Evolutionary conservation across 2,888 invertebrate species (phyloP), one percentile per base, ranked within the genome.

Genomic region (Drosophila neotestacea): DNA sequence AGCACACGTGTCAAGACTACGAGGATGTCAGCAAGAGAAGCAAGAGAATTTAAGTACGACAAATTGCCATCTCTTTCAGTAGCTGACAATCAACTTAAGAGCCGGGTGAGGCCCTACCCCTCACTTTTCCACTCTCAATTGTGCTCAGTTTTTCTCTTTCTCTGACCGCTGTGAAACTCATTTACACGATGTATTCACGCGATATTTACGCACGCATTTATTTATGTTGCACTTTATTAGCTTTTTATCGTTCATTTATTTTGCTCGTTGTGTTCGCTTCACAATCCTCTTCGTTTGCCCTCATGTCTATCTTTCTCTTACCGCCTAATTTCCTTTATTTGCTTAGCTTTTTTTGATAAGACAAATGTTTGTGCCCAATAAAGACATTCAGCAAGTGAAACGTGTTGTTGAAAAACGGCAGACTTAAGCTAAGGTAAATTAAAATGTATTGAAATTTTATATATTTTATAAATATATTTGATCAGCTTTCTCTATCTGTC

Each of bases 181-280:
- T 69, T 66, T 60, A 16, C 41, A 50, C 66, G 51, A 50, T 66
- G 58, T 75, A 61, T 74, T 68, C 63, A 62, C 70, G 79, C 77
- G 70, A 79, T 85, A 70, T 81, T 87, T 85, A 66, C 70, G 61
- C 61, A 73, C 76, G 71, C 87, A 77, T 82, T 85, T 87, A 85
- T 85, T 87, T 85, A 81, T 85, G 83, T 77, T 73, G 77, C 81
- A 73, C 79, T 85, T 87, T 87, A 85, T 87, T 85, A 81, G 83
- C 85, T 79, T 88, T 88, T 89, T 81, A 85, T 82, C 88, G 87
- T 77, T 77, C 73, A 83, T 89, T 91, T 91, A 90, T 90, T 90
- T 90, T 90, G 88, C 81, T 90, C 83, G 78, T 64, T 73, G 69
- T 64, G 58, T 90, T 88, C 88, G 86, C 88, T 74, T 46, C 16